These are phyloP conservation scores for Plodia interpunctella DNA, from an alignment of 1,140 invertebrate genomes.

Conservation along the genomic window DNA sequence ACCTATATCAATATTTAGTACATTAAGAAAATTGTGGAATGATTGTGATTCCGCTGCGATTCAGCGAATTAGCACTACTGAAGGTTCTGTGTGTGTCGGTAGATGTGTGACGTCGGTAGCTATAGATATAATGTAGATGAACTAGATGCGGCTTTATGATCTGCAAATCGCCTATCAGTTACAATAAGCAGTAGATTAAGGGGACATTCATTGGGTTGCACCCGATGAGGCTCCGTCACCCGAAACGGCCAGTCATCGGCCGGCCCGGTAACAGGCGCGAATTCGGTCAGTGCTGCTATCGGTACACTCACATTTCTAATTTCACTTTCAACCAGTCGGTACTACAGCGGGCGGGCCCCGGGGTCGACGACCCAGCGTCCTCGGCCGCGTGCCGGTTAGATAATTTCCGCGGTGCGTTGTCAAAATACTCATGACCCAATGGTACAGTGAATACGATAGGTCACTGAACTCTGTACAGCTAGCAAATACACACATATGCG, in stretches of 20 bases:
- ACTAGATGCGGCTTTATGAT: too few relatives aligned
- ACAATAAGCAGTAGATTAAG: neutral
- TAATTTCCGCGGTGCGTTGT: conserved; percentile 74
- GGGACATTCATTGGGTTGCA: neutral
- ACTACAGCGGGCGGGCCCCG: conserved; percentile 39
- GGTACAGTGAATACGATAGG: conserved; percentile 67
- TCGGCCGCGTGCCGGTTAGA: conserved; percentile 72
- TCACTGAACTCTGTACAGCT: conserved; percentile 50
- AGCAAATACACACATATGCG: conserved; percentile 49
- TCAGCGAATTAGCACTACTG: too few relatives aligned
- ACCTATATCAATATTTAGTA: too few relatives aligned
- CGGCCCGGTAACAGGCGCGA: conserved; percentile 14
- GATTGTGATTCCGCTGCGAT: too few relatives aligned
- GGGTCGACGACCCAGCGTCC: conserved; percentile 64
- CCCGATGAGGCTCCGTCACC: too few relatives aligned
- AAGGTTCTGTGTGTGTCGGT: too few relatives aligned
- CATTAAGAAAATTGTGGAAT: too few relatives aligned
- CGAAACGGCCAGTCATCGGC: neutral
- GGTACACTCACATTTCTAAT: conserved; percentile 47
- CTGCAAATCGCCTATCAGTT: neutral
- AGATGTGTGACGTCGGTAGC: too few relatives aligned
- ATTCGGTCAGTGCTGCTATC: conserved; percentile 43
- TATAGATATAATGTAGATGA: too few relatives aligned
- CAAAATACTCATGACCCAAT: conserved; percentile 75
- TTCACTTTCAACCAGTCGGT: conserved; percentile 66